Evolutionary conservation across 2,797 vertebrate genomes (phyloP).

Genomic region (Peromyscus nudipes): DNA sequence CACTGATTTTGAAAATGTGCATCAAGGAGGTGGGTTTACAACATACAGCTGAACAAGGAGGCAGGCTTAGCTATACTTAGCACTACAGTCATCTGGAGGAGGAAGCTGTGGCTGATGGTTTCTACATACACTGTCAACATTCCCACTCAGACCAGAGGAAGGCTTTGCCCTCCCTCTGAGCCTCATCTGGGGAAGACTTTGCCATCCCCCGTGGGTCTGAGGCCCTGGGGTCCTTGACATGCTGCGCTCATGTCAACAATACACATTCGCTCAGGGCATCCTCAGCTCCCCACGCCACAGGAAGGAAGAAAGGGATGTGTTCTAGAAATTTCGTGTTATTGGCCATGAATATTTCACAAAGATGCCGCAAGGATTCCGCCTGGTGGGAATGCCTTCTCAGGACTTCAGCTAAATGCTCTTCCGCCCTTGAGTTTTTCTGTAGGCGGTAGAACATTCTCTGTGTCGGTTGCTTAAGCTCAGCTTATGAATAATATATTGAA

Average conservation of each 20-base stretch:
- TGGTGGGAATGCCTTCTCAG: neutral
- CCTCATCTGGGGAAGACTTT: neutral
- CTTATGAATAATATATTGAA: conserved; percentile 40
- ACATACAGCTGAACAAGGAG: too few species aligned
- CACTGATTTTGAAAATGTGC: neutral
- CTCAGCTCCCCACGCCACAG: neutral
- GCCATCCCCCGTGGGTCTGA: neutral
- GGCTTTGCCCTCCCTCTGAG: neutral
- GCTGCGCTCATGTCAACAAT: neutral
- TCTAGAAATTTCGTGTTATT: neutral
- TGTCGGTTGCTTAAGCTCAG: neutral
- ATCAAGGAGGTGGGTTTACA: neutral
- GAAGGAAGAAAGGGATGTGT: fast-evolving
- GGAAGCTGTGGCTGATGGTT: neutral
- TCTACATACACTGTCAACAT: neutral
- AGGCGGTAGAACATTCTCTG: neutral
- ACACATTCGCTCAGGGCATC: neutral
- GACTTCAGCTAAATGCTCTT: neutral
- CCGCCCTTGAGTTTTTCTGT: neutral
- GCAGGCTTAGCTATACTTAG: neutral
- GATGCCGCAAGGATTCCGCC: fast-evolving
- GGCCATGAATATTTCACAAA: neutral
- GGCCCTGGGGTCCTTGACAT: neutral
- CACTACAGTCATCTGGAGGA: neutral
- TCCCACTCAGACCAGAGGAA: neutral